Evolutionary conservation across 2,797 vertebrate genomes (phyloP).

Genomic region (Gambelia wislizenii): DNA sequence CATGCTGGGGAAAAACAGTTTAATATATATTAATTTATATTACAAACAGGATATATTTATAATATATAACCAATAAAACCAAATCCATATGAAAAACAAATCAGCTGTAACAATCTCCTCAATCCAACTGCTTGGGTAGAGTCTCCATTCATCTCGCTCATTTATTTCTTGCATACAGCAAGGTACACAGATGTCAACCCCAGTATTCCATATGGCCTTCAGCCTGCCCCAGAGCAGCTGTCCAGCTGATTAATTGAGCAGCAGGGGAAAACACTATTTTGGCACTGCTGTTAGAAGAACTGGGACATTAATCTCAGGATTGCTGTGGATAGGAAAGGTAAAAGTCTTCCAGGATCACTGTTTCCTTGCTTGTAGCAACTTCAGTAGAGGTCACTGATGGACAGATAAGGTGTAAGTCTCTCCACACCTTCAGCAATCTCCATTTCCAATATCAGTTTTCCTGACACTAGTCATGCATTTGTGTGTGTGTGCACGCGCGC

Average conservation of each 20-base stretch:
- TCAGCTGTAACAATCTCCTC: not conserved
- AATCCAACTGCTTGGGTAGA: not conserved
- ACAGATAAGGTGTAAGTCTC: not conserved
- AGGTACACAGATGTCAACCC: not conserved
- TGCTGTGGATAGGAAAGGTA: not conserved
- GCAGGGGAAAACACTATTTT: not conserved
- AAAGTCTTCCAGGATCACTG: not conserved
- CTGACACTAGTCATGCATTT: not conserved
- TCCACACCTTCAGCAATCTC: not conserved
- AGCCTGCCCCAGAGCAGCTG: not conserved
- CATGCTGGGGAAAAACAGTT: too few species aligned
- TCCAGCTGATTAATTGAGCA: not conserved
- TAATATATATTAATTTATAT: too few species aligned
- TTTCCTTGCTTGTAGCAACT: not conserved
- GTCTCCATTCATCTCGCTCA: not conserved
- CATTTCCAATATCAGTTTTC: not conserved
- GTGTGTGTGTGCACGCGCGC: too few species aligned
- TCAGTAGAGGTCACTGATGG: not conserved
- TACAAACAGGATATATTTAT: too few species aligned
- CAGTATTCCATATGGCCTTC: not conserved
- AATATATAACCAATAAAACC: constrained; percentile 3
- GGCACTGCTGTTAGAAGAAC: not conserved
- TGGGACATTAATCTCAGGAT: not conserved
- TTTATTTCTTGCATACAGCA: not conserved
- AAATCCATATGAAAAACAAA: constrained; percentile 22